Percentiles rank a stretch among this genome's conserved stretches.
phyloP scores from a whole-genome alignment of 2,113 vertebrate species.

The Bubo scandiacus region DNA sequence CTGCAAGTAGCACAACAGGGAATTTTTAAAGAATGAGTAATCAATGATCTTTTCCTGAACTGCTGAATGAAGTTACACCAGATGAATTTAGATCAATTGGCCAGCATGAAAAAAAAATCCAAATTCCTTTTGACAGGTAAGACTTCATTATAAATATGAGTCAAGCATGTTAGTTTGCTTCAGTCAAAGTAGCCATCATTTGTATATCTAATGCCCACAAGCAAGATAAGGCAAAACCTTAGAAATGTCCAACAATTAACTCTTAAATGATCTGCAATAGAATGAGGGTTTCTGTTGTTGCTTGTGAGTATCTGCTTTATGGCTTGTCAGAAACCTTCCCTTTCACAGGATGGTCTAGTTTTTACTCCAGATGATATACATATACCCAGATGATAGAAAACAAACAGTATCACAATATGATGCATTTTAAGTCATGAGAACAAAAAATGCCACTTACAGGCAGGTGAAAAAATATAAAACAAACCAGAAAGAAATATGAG shows the following conservation, averaged over 20 bases:
- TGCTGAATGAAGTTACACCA: background rate
- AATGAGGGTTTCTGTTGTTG: background rate
- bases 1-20: background rate
- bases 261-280: background rate
- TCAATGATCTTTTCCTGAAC: background rate
- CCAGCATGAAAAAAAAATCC: background rate
- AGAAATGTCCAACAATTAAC: background rate
- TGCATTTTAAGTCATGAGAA: background rate
- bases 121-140: background rate
- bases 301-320: background rate
- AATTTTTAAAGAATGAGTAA: conserved; percentile 37
- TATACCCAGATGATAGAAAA: background rate
- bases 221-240: background rate
- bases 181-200: background rate
- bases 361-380: too few species aligned
- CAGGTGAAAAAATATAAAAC: background rate
- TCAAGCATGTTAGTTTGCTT: background rate
- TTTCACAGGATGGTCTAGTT: background rate
- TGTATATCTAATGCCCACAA: background rate
- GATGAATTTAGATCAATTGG: background rate
- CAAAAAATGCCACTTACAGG: background rate
- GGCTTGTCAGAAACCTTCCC: background rate
- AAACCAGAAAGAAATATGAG: background rate
- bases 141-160: background rate
- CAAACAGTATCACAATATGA: background rate